Conservation (phyloP, 2,888 invertebrate species). For the Dryadula phaetusa region DNA sequence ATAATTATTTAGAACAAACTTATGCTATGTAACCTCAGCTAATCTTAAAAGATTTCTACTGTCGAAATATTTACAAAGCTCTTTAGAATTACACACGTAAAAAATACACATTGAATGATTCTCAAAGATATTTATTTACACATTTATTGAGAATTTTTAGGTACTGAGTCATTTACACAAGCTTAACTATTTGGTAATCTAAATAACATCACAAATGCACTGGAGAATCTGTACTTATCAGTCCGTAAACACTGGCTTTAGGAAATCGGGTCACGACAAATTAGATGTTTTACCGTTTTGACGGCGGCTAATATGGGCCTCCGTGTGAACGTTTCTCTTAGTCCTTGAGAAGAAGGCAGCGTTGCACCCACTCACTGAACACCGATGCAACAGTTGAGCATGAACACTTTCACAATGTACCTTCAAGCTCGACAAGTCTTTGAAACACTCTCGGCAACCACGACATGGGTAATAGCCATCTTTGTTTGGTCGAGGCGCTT, state of each 20-base stretch:
- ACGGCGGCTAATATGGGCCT: slow-evolving; percentile 83
- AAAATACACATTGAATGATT: slow-evolving; percentile 36
- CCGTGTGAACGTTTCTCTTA: slow-evolving; percentile 90
- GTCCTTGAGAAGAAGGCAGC: slow-evolving; percentile 91
- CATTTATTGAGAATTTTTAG: slow-evolving; percentile 54
- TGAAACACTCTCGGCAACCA: slow-evolving; percentile 87
- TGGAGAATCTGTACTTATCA: slow-evolving; percentile 51
- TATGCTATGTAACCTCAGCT: background rate
- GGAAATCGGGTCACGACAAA: slow-evolving; percentile 66
- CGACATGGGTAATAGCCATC: slow-evolving; percentile 88
- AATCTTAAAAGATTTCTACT: slow-evolving; percentile 21
- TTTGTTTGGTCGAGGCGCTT: slow-evolving; percentile 86
- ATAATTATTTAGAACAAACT: slow-evolving; percentile 23
- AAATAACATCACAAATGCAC: slow-evolving; percentile 78
- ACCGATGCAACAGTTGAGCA: slow-evolving; percentile 88
- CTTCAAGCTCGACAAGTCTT: slow-evolving; percentile 86
- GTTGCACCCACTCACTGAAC: slow-evolving; percentile 90
- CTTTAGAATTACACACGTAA: slow-evolving; percentile 31
- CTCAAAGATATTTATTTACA: slow-evolving; percentile 23
- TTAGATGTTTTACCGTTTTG: slow-evolving; percentile 60
- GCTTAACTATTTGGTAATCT: slow-evolving; percentile 65
- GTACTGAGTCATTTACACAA: slow-evolving; percentile 57
- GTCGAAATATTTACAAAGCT: slow-evolving; percentile 41
- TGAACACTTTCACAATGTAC: slow-evolving; percentile 90
- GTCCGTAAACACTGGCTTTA: slow-evolving; percentile 38